phyloP scores from a whole-genome alignment of 2,113 vertebrate genomes.

The Crotophaga sulcirostris region DNA sequence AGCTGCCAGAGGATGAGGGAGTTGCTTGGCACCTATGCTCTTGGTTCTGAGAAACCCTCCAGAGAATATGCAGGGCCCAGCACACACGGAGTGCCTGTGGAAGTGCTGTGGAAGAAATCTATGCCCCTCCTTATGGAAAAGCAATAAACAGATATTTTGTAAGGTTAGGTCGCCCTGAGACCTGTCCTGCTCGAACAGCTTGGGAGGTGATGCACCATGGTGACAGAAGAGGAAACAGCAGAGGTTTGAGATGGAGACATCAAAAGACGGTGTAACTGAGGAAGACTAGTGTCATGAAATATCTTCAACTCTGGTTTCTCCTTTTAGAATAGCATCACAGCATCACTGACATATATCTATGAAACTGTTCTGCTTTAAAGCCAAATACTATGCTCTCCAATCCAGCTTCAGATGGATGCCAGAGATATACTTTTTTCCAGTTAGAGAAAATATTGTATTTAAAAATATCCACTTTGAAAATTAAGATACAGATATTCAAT shows the following conservation, averaged over 20 bases:
- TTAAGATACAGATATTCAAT: not conserved
- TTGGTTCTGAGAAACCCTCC: not conserved
- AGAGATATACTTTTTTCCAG: not conserved
- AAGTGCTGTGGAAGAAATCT: not conserved
- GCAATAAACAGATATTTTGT: not conserved
- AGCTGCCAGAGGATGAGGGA: not conserved
- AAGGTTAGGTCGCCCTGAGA: not conserved
- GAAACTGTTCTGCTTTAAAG: not conserved
- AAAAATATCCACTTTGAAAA: not conserved
- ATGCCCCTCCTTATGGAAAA: not conserved
- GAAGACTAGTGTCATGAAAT: not conserved
- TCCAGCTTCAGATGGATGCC: not conserved
- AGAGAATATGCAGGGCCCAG: not conserved
- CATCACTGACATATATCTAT: not conserved
- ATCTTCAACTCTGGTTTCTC: not conserved
- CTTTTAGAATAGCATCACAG: not conserved
- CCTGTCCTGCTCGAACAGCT: not conserved
- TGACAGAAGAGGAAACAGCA: not conserved
- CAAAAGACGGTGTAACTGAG: not conserved
- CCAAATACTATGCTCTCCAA: not conserved
- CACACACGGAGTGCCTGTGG: rapidly evolving
- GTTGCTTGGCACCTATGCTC: not conserved
- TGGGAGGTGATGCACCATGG: rapidly evolving
- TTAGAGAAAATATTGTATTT: not conserved
- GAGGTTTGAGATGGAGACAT: not conserved